These are phyloP conservation scores for Carassius gibelio DNA, from an alignment of 2,113 vertebrate species.

Conservation along the genomic window DNA sequence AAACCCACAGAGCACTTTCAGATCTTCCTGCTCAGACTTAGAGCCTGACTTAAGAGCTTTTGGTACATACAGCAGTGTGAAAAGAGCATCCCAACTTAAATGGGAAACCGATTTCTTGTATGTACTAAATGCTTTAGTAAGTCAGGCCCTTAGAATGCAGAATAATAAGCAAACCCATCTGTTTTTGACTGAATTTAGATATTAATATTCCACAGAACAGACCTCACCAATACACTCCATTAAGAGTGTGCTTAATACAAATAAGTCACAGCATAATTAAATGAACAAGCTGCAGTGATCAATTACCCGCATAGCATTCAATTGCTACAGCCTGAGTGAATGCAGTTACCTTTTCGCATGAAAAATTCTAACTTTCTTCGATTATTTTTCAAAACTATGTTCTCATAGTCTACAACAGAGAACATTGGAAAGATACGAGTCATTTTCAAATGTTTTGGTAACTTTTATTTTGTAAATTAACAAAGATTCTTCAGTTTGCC, in stretches of 20 bases:
- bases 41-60: neutral
- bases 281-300: neutral
- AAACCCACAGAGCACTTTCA: neutral
- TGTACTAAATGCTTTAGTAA: conserved; percentile 11
- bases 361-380: conserved; percentile 91
- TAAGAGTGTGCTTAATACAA: conserved; percentile 15
- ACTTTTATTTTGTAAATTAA: too few relatives aligned
- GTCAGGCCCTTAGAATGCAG: neutral
- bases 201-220: neutral
- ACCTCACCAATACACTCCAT: neutral
- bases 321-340: neutral
- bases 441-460: too few relatives aligned
- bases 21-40: neutral
- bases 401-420: conserved; percentile 80
- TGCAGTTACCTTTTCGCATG: conserved; percentile 86
- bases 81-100: neutral
- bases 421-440: neutral
- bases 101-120: neutral
- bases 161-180: neutral
- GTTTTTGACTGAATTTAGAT: neutral
- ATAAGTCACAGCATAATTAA: neutral
- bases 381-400: conserved; percentile 87
- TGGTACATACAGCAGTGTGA: neutral
- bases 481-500: too few relatives aligned
- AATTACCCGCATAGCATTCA: neutral